Evolutionary conservation across 2,797 vertebrate species (phyloP).

Genomic region (Acrossocheilus fasciatus): DNA sequence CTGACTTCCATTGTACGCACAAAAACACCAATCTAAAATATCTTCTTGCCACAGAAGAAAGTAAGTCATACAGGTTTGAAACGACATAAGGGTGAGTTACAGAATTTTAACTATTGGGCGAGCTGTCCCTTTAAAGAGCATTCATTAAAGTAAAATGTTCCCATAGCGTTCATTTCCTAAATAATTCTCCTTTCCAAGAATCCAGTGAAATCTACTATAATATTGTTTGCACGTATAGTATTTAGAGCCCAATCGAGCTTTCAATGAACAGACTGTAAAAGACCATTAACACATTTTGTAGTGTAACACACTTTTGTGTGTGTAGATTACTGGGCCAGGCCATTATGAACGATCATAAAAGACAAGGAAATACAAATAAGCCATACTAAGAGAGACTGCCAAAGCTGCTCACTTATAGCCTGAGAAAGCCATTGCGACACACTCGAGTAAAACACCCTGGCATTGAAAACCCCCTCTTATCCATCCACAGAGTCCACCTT

Average conservation of each 20-base stretch:
- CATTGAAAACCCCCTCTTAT: constrained; percentile 39
- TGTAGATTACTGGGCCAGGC: constrained; percentile 5
- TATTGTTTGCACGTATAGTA: background rate
- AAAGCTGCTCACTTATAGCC: constrained; percentile 3
- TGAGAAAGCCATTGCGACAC: constrained; percentile 30
- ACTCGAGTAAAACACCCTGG: constrained; percentile 43
- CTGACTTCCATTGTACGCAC: background rate
- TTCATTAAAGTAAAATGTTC: background rate
- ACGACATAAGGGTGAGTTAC: background rate
- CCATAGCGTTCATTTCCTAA: background rate
- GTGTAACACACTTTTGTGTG: background rate
- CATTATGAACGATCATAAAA: constrained; percentile 26
- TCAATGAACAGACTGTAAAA: constrained; percentile 44
- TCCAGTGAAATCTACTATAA: background rate
- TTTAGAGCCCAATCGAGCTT: constrained; percentile 14
- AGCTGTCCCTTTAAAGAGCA: background rate
- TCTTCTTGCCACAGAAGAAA: background rate
- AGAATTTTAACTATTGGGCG: too few species aligned
- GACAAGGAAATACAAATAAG: constrained; percentile 6
- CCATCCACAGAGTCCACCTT: constrained; percentile 49
- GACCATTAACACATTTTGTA: constrained; percentile 35
- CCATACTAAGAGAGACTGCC: constrained; percentile 22
- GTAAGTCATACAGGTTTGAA: background rate
- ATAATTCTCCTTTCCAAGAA: constrained; percentile 8
- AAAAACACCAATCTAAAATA: background rate